Evolutionary conservation across 2,888 invertebrate genomes (phyloP).

Genomic region (Poecilus cupreus): DNA sequence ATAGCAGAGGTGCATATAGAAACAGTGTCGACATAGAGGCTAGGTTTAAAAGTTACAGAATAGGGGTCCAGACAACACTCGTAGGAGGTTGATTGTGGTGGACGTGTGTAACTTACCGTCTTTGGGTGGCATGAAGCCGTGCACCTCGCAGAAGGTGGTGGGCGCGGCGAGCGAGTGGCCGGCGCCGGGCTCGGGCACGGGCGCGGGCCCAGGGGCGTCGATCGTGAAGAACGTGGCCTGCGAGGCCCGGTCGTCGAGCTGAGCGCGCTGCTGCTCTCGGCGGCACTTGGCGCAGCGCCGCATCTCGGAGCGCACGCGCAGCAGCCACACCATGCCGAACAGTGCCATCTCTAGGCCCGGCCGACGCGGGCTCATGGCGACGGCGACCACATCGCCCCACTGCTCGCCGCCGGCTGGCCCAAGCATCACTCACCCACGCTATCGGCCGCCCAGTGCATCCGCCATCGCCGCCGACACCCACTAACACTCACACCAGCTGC

Average conservation of each 20-base stretch:
- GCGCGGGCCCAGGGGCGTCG: constrained; percentile 72
- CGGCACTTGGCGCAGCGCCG: constrained; percentile 84
- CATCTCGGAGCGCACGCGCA: constrained; percentile 87
- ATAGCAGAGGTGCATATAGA: too few species aligned
- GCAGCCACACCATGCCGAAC: constrained; percentile 90
- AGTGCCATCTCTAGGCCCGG: constrained; percentile 83
- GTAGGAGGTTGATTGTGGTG: too few species aligned
- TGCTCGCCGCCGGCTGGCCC: constrained; percentile 3
- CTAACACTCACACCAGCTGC: neutral
- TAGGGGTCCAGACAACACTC: too few species aligned
- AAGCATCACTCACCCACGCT: constrained; percentile 21
- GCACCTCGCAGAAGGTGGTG: constrained; percentile 77
- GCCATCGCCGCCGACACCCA: constrained; percentile 60
- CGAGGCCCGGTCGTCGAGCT: constrained; percentile 64
- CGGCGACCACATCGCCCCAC: constrained; percentile 70
- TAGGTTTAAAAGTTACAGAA: too few species aligned
- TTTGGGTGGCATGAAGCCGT: constrained; percentile 76
- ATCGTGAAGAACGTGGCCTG: constrained; percentile 75
- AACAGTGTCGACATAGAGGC: too few species aligned
- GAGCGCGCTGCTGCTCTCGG: constrained; percentile 70
- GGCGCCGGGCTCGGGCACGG: constrained; percentile 65
- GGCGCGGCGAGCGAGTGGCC: constrained; percentile 68
- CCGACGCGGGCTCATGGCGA: constrained; percentile 70
- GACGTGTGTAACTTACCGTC: constrained; percentile 72
- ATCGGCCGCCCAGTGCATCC: constrained; percentile 56